A percentile compares a stretch with the other conserved stretches of the same genome.
These are phyloP conservation scores for Sorex fumeus DNA, from an alignment of 2,113 vertebrate genomes.

Conservation along the genomic window DNA sequence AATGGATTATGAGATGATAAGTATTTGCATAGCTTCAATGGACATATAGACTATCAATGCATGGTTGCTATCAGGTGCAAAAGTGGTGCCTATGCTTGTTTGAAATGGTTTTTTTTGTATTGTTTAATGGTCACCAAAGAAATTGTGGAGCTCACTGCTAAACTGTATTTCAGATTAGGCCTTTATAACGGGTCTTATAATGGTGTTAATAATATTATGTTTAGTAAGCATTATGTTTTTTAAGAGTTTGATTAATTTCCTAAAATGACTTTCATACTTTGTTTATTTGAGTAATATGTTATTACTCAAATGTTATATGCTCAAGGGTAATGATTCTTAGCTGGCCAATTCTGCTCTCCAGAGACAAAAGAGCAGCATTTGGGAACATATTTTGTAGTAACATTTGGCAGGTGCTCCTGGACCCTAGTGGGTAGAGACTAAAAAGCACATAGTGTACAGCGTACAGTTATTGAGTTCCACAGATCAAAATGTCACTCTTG, in stretches of 20 bases:
- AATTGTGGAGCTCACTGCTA: not conserved
- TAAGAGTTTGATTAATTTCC: not conserved
- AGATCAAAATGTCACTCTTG: not conserved
- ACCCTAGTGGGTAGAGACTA: not conserved
- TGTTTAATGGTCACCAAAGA: not conserved
- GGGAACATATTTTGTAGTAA: not conserved
- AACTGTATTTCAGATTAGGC: not conserved
- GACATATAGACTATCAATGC: not conserved
- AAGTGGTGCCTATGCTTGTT: not conserved
- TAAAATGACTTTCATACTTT: not conserved
- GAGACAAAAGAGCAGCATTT: not conserved
- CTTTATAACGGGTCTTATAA: not conserved
- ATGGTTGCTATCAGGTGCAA: not conserved
- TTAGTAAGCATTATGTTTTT: too few relatives aligned
- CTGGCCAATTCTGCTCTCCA: not conserved
- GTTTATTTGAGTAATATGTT: conserved; percentile 39
- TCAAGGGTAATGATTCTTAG: not conserved
- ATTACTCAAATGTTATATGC: too few relatives aligned
- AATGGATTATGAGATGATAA: not conserved
- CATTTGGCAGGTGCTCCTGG: not conserved
- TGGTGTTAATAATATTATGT: not conserved
- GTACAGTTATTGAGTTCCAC: not conserved
- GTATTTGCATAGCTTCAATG: not conserved
- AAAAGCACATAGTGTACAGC: fast-evolving
- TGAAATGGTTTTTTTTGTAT: not conserved